These are phyloP conservation scores for Hippolais icterina DNA, from an alignment of 2,113 vertebrate genomes.

Conservation along the genomic window DNA sequence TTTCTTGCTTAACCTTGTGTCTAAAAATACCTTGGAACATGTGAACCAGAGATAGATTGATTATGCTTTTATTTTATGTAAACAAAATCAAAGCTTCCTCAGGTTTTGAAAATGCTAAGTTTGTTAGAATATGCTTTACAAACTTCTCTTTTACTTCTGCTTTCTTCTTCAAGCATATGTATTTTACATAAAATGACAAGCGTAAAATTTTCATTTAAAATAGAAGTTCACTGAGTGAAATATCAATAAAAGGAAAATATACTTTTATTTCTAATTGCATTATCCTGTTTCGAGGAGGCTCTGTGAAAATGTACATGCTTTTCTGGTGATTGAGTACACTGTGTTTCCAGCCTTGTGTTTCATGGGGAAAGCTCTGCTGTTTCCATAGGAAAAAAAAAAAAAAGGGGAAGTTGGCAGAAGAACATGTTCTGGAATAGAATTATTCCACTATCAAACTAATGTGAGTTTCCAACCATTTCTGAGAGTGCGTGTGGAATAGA, in stretches of 20 bases:
- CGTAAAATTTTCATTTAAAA: neutral
- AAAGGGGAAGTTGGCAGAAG: neutral
- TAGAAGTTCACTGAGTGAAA: neutral
- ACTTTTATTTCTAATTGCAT: neutral
- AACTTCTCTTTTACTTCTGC: neutral
- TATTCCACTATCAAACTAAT: slow-evolving; percentile 43
- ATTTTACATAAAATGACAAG: neutral
- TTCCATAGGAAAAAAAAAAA: neutral
- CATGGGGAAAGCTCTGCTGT: neutral
- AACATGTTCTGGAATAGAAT: slow-evolving; percentile 18
- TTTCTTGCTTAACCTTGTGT: neutral
- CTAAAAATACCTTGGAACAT: neutral
- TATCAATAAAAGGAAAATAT: neutral
- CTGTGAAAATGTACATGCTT: slow-evolving; percentile 27
- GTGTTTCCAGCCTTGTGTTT: neutral
- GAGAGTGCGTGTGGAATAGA: neutral
- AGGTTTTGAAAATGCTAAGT: neutral
- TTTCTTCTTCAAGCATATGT: neutral
- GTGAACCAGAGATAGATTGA: neutral
- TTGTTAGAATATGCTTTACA: neutral
- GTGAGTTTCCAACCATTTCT: slow-evolving; percentile 5
- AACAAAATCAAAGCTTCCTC: neutral
- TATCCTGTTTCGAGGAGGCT: neutral
- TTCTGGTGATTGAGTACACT: slow-evolving; percentile 12
- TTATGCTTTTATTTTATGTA: fast-evolving